Conservation (phyloP, 2,113 vertebrate genomes). For the Neodontobutis hainanensis region DNA sequence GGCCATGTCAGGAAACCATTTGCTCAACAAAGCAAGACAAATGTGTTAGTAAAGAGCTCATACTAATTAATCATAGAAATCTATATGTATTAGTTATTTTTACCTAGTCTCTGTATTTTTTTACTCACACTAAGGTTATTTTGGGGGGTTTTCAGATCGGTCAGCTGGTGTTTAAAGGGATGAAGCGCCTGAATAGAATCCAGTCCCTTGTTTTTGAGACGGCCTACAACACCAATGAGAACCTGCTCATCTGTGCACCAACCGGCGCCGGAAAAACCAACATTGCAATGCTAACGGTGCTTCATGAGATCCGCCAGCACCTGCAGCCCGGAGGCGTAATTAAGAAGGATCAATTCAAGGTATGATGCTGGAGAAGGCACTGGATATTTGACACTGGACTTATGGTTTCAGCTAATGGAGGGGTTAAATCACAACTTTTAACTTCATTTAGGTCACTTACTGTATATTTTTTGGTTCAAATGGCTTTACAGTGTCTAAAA, state of each 20-base stretch:
- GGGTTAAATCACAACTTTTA: no score
- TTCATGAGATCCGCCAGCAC: conserved; percentile 95
- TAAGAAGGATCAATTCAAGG: conserved; percentile 98
- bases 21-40: no score
- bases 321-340: conserved; percentile 90
- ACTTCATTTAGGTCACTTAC: no score
- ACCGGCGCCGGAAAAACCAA: conserved; percentile 98
- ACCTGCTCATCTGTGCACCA: conserved; percentile 94
- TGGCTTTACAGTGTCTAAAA: no score
- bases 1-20: no score
- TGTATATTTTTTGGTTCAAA: no score
- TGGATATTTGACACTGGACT: no score
- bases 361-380: conserved; percentile 42
- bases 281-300: conserved; percentile 94
- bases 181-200: conserved; percentile 92
- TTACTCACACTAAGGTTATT: background rate
- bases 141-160: conserved; percentile 81
- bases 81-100: no score
- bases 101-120: no score
- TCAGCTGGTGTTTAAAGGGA: conserved; percentile 94
- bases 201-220: conserved; percentile 98
- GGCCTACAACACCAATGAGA: conserved; percentile 97
- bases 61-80: no score
- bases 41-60: no score
- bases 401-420: no score